Conservation (phyloP, 2,113 vertebrate genomes). For the Dryoscopus gambensis region DNA sequence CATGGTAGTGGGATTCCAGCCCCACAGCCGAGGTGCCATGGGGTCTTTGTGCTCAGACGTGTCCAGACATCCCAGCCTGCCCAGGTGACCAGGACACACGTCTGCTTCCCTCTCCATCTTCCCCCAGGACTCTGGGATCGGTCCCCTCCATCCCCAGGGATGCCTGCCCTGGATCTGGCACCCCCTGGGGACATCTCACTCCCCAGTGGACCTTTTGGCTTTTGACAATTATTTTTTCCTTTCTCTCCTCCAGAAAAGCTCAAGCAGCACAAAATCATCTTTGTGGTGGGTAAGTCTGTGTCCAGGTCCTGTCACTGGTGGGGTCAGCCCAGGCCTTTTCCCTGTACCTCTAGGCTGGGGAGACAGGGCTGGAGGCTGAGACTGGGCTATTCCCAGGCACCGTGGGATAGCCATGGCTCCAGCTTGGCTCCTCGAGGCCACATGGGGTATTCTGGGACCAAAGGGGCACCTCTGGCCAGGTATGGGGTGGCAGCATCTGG, state of each 20-base stretch:
- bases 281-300: constrained; percentile 92
- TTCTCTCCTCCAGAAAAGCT: constrained; percentile 82
- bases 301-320: fast-evolving
- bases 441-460: background rate
- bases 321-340: background rate
- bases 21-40: fast-evolving
- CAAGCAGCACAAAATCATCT: constrained; percentile 94
- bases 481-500: background rate
- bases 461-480: background rate
- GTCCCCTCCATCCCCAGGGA: background rate
- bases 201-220: background rate
- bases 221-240: background rate
- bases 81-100: background rate
- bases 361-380: background rate
- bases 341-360: background rate
- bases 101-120: background rate
- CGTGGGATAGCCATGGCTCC: background rate
- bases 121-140: background rate
- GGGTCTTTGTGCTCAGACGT: background rate
- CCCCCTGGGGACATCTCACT: background rate
- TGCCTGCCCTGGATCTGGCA: background rate
- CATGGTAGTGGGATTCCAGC: background rate
- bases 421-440: background rate
- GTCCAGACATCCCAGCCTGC: background rate
- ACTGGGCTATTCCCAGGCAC: background rate